A percentile compares a stretch with the other conserved stretches of the same genome.
Evolutionary conservation across 2,113 vertebrate species (phyloP).

Genomic region (Etheostoma cragini): DNA sequence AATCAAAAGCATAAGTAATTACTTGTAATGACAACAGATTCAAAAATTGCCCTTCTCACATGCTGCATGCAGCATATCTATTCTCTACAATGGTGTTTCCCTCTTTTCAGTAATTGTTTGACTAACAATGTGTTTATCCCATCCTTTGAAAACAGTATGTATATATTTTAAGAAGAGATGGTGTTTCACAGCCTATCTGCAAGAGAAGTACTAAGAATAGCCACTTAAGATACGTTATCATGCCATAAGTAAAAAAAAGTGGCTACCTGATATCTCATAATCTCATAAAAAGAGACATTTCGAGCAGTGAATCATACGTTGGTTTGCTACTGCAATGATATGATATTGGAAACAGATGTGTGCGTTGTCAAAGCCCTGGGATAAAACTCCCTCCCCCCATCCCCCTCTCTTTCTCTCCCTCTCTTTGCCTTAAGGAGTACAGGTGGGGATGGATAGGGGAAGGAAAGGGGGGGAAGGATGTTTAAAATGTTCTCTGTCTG

Average conservation of each 20-base stretch:
- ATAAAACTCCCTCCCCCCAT: not conserved
- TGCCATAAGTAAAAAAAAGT: not conserved
- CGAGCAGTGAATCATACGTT: conserved; percentile 77
- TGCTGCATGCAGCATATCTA: conserved; percentile 3
- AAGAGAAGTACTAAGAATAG: conserved; percentile 3
- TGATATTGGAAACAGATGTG: conserved; percentile 38
- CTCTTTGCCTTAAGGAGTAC: conserved; percentile 14
- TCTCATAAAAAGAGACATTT: conserved; percentile 82
- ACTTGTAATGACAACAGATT: conserved; percentile 33
- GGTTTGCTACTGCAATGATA: conserved; percentile 40
- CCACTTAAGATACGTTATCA: not conserved
- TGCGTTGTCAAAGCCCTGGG: conserved; percentile 16
- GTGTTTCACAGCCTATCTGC: conserved; percentile 3
- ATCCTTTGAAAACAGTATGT: not conserved
- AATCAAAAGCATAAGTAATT: conserved; percentile 35
- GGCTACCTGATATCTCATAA: conserved; percentile 61
- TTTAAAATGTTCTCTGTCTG: conserved; percentile 36
- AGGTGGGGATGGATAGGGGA: conserved; percentile 27
- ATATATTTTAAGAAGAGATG: conserved; percentile 31
- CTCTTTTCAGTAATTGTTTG: not conserved
- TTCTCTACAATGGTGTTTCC: conserved; percentile 1
- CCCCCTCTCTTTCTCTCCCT: not conserved
- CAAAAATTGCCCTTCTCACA: conserved; percentile 18
- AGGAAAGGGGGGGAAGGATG: conserved; percentile 34
- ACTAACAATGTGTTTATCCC: not conserved